Evolutionary conservation across 2,888 invertebrate species (phyloP).

Genomic region (Nomada fabriciana): DNA sequence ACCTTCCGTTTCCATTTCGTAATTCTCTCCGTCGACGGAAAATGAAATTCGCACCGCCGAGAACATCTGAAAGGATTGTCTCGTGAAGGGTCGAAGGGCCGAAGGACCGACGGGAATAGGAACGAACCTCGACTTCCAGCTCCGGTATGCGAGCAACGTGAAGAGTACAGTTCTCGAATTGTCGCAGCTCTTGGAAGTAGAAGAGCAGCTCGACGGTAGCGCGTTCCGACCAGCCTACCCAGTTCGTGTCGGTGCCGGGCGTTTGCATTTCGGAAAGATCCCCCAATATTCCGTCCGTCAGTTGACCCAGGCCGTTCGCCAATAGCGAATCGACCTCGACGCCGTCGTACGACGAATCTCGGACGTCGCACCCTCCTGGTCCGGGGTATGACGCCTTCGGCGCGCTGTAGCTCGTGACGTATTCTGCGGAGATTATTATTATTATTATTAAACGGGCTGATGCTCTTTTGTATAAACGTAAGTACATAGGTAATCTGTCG

Average conservation of each 20-base stretch:
- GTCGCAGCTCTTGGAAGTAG: conserved; percentile 91
- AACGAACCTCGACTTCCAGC: conserved; percentile 90
- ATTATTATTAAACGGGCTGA: no score
- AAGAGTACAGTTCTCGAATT: conserved; percentile 86
- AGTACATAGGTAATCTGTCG: no score
- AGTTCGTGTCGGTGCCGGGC: conserved; percentile 83
- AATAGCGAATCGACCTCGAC: conserved; percentile 85
- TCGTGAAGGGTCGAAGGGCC: not conserved
- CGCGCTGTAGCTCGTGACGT: conserved; percentile 88
- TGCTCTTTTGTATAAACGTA: no score
- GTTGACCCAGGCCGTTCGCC: conserved; percentile 91
- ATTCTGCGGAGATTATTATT: conserved; percentile 85
- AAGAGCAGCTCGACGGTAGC: conserved; percentile 91
- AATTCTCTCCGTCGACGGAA: conserved; percentile 91
- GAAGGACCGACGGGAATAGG: not conserved
- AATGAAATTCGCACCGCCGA: conserved; percentile 91
- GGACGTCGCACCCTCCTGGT: conserved; percentile 87
- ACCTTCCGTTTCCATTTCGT: conserved; percentile 89
- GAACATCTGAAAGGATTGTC: conserved; percentile 88
- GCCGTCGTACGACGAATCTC: conserved; percentile 94
- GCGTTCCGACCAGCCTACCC: conserved; percentile 95
- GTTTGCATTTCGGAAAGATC: conserved; percentile 84
- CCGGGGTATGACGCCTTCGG: conserved; percentile 88
- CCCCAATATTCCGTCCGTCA: conserved; percentile 91
- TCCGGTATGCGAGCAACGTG: conserved; percentile 88